Evolutionary conservation across 2,888 invertebrate genomes (phyloP), one percentile per base, ranked within the genome.

Genomic region (Nomada hirtipes): DNA sequence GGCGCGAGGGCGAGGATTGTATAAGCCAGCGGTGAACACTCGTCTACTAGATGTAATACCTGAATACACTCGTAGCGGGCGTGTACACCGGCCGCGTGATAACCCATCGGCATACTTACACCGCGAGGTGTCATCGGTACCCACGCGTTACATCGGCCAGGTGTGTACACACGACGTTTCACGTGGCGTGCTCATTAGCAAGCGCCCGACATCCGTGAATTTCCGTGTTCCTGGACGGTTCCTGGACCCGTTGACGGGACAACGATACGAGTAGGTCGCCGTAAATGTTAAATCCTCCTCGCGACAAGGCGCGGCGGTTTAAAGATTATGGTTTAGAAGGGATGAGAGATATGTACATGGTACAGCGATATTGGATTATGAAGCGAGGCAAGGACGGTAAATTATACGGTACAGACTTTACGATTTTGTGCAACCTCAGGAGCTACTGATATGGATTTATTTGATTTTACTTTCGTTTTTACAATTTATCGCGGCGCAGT

Each of bases 11-110:
- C 85, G 86, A 86, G 89, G 84, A 82, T 77, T 68, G 87, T 85
- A 86, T 85, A 85, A 86, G 86, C 86, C 85, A 79, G 72, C 79
- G 78, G 71, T 20, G 76, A 86, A 90, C 88, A 86, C 90, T 90
- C 89, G 90, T 91, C 89, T 89, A 90, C 89, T 87, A 89, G 90
- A 89, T 91, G 92, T 92, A 91, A 92, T 92, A 92, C 91, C 92
- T 91, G 91, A 90, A 90, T 91, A 90, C 89, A 90, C 90, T 89
- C 90, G 91, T 92, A 91, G 86, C 82, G 72, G 76, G 88, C 89
- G 87, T 91, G 90, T 88, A 85, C 75, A 63, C 76, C 77, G 64
- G 70, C 63, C 61, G 57, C 55, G 76, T 74, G 85, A 84, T 88
- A 83, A 79, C 83, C 82, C 85, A 88, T 88, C 86, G 85, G 71